Evolutionary conservation across 2,113 vertebrate species (phyloP).

Genomic region (Elaphurus davidianus): DNA sequence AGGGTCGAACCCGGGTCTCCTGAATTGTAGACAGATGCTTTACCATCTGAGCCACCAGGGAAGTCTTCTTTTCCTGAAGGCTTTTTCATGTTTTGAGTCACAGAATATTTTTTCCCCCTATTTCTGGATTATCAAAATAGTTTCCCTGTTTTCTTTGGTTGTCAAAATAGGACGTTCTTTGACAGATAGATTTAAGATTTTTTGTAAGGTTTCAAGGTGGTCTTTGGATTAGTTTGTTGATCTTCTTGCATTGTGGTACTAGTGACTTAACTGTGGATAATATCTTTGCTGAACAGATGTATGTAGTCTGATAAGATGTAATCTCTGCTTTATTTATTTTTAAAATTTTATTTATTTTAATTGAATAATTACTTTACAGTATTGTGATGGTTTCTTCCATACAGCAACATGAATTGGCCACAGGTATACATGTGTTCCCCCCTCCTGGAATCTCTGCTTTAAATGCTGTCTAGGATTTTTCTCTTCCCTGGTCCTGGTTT

Average conservation of each 20-base stretch:
- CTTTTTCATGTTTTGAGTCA: not conserved
- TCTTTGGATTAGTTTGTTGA: not conserved
- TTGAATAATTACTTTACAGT: not conserved
- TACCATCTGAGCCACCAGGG: not conserved
- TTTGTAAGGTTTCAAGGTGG: not conserved
- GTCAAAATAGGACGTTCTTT: not conserved
- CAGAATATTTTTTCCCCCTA: not conserved
- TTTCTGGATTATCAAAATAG: not conserved
- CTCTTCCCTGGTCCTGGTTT: not conserved
- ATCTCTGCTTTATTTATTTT: not conserved
- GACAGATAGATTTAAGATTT: constrained; percentile 3
- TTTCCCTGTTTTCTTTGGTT: not conserved
- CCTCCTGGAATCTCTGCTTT: not conserved
- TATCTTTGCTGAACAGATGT: not conserved
- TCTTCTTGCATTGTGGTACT: not conserved
- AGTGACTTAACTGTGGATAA: not conserved
- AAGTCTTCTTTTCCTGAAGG: not conserved
- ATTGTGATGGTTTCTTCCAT: not conserved
- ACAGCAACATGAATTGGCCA: not conserved
- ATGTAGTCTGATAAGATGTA: not conserved
- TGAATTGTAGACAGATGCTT: not conserved
- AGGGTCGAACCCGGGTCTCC: not conserved
- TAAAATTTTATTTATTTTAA: not conserved
- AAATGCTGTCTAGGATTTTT: not conserved
- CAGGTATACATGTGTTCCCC: not conserved